phyloP scores from a whole-genome alignment of 2,888 invertebrate genomes.

The Acheta domesticus region DNA sequence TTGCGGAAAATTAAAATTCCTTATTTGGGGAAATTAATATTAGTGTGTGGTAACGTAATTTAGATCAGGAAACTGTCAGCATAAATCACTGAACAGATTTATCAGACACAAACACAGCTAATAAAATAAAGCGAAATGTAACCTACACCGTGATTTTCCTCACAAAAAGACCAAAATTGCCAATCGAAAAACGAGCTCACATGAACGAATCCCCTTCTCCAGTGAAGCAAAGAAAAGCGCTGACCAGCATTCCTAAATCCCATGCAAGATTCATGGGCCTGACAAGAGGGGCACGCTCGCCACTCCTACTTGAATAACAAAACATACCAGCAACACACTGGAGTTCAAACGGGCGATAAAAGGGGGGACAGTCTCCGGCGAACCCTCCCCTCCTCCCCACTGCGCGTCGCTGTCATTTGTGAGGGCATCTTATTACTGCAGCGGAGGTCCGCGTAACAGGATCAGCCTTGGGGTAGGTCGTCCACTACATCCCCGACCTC shows the following conservation, averaged over 20 bases:
- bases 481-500: neutral
- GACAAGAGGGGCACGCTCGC: neutral
- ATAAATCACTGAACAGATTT: too few species aligned
- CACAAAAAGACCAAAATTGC: too few species aligned
- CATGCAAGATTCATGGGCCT: conserved; percentile 5
- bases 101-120: too few species aligned
- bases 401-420: neutral
- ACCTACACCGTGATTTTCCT: too few species aligned
- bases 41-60: too few species aligned
- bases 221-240: neutral
- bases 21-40: too few species aligned
- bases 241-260: neutral
- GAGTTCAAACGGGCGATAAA: neutral
- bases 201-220: neutral
- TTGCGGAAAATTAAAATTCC: too few species aligned
- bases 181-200: too few species aligned
- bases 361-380: neutral
- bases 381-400: neutral
- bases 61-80: too few species aligned
- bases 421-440: neutral
- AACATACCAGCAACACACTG: neutral
- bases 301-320: neutral
- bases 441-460: conserved; percentile 28
- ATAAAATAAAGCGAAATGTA: too few species aligned
- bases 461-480: conserved; percentile 33